Base-by-base conservation (phyloP, 2,888 invertebrate genomes). In the Rhagophthalmus giganteus region DNA sequence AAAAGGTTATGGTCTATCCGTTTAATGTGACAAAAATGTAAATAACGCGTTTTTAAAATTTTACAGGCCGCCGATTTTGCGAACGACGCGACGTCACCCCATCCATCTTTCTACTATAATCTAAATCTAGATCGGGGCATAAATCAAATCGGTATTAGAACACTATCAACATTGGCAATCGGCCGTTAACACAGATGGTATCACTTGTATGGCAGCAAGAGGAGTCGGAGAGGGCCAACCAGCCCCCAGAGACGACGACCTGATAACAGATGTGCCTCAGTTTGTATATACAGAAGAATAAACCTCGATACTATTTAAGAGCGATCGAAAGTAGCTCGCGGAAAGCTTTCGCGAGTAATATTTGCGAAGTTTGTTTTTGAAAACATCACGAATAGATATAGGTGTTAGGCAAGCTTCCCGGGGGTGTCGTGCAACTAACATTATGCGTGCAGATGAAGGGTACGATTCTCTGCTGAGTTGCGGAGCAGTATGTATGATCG, bases 171-270 rank as follows among this genome's bases (percentile, higher is more conserved):
- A 61, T 54, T 65, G 63, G 63, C 69, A 67, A 73, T 73, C 72
- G 68, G 61, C 66, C 71, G 72, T 73, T 72, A 72, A 72, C 71
- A 68, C 71, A 72, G 73, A 73, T 73, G 70, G 67, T 72, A 72
- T 72, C 72, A 38, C 41, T 32, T 42, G 46, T 42, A 42, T 15
- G 20, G 42, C 37, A 26, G 40, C 37, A 40, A 40, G 39, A 55
- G 46, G 46, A 50, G 38, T 39, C 42, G 34, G 53, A 16, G 25
- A 44, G 45, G 54, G 54, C 42, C 54, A 50, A 50, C 46, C 40
- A 49, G 40, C 45, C 54, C 54, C 50, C 31, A 24, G 51, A 38
- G 55, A 52, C 46, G 20, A 15, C 27, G 12, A 11, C 28, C 33
- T 44, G 53, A 53, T 53, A 53, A 53, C 53, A 53, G 53, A 53